These are phyloP conservation scores for Boleophthalmus pectinirostris DNA, from an alignment of 2,113 vertebrate genomes.

Conservation along the genomic window DNA sequence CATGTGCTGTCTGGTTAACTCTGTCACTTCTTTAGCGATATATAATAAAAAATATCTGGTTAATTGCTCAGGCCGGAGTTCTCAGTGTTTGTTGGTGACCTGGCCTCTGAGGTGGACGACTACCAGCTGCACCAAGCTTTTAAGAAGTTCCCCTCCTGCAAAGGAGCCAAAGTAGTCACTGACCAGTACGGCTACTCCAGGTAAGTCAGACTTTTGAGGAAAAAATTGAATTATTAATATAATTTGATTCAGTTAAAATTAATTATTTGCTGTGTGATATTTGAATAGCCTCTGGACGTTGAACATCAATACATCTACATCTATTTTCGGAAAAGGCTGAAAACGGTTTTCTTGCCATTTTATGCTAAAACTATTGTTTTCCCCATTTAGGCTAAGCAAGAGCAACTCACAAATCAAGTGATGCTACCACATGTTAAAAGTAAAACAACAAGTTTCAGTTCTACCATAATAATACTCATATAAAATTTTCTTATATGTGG, in stretches of 20 bases:
- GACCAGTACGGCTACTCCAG: slow-evolving; percentile 89
- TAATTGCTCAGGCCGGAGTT: slow-evolving; percentile 81
- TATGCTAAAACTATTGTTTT: slow-evolving; percentile 85
- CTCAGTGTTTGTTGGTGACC: slow-evolving; percentile 90
- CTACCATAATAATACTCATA: slow-evolving; percentile 81
- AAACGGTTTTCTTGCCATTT: slow-evolving; percentile 68
- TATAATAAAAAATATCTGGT: not conserved
- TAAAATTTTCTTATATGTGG: slow-evolving; percentile 72
- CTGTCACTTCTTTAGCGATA: too few species aligned
- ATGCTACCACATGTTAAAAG: slow-evolving; percentile 87
- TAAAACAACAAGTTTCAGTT: slow-evolving; percentile 86
- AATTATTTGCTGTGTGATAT: slow-evolving; percentile 37
- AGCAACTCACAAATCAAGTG: slow-evolving; percentile 86
- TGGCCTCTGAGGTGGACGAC: slow-evolving; percentile 89
- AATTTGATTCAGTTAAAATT: slow-evolving; percentile 10
- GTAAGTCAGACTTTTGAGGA: slow-evolving; percentile 62
- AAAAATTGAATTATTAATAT: not conserved
- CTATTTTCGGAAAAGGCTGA: slow-evolving; percentile 62
- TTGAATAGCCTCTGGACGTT: slow-evolving; percentile 54
- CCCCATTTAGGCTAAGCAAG: slow-evolving; percentile 86
- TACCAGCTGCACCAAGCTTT: slow-evolving; percentile 91
- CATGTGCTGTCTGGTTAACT: not conserved
- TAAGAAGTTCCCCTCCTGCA: slow-evolving; percentile 89
- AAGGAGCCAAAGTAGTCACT: slow-evolving; percentile 91
- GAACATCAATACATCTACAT: slow-evolving; percentile 57